Conservation (phyloP, 2,113 vertebrate genomes). For the Platysteira castanea region DNA sequence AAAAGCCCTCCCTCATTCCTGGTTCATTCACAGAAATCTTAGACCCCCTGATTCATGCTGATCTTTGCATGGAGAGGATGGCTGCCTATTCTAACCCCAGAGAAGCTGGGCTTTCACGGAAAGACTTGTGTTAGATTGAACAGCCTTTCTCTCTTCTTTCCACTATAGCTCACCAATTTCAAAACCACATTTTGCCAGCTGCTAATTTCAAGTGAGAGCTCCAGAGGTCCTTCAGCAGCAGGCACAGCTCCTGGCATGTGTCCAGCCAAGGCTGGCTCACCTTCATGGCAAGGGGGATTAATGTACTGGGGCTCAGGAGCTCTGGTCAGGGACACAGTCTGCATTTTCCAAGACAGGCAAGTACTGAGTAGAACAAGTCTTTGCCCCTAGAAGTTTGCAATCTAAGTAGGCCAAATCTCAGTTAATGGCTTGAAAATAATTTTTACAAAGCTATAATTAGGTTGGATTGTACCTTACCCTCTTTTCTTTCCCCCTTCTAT, state of each 20-base stretch:
- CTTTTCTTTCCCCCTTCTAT: background rate
- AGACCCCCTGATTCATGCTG: background rate
- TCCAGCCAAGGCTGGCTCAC: background rate
- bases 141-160: background rate
- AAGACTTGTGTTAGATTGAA: background rate
- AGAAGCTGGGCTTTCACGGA: background rate
- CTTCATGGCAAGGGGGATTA: background rate
- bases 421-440: slow-evolving; percentile 38
- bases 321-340: background rate
- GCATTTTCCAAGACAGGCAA: background rate
- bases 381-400: background rate
- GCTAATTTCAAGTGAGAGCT: background rate
- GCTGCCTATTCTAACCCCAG: accelerated
- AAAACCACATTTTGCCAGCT: background rate
- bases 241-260: background rate
- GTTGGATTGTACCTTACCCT: slow-evolving; percentile 36
- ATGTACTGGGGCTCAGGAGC: background rate
- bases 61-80: background rate
- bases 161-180: background rate
- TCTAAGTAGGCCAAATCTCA: slow-evolving; percentile 45
- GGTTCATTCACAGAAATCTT: background rate
- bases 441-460: slow-evolving; percentile 32
- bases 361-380: background rate
- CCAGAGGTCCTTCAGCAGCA: background rate
- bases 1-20: accelerated